These are phyloP conservation scores for Murina feae DNA, from an alignment of 2,113 vertebrate species.

Conservation along the genomic window DNA sequence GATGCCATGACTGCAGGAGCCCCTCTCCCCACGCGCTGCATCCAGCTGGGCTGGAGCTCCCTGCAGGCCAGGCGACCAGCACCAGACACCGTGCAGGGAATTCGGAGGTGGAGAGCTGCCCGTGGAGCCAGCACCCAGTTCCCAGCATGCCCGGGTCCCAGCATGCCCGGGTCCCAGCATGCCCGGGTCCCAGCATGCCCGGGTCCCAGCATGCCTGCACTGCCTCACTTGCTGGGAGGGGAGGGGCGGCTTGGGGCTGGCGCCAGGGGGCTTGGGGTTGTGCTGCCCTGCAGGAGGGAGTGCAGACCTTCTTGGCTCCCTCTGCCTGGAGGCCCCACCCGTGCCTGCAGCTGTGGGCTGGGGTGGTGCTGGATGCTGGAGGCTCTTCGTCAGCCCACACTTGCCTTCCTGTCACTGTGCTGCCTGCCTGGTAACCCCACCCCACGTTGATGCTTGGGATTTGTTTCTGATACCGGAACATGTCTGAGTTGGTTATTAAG, in stretches of 20 bases:
- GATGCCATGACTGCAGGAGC: background rate
- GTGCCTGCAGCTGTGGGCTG: background rate
- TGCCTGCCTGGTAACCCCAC: background rate
- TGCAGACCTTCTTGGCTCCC: background rate
- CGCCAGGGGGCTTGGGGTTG: background rate
- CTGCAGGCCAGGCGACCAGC: background rate
- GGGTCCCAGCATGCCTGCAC: background rate
- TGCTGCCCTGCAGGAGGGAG: accelerated
- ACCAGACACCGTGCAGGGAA: background rate
- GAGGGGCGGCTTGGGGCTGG: background rate
- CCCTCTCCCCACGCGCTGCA: accelerated
- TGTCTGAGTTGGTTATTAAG: background rate
- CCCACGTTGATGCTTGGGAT: background rate
- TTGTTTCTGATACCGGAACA: accelerated
- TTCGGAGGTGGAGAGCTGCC: background rate
- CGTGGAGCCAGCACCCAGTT: no score
- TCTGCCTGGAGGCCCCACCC: background rate
- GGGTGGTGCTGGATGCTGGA: background rate
- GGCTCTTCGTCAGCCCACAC: background rate
- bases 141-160: no score
- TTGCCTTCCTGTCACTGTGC: background rate
- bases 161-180: background rate
- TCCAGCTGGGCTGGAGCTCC: background rate
- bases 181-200: background rate
- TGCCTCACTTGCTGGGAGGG: background rate